phyloP scores from a whole-genome alignment of 2,888 invertebrate genomes.

The Drosophila antonietae region DNA sequence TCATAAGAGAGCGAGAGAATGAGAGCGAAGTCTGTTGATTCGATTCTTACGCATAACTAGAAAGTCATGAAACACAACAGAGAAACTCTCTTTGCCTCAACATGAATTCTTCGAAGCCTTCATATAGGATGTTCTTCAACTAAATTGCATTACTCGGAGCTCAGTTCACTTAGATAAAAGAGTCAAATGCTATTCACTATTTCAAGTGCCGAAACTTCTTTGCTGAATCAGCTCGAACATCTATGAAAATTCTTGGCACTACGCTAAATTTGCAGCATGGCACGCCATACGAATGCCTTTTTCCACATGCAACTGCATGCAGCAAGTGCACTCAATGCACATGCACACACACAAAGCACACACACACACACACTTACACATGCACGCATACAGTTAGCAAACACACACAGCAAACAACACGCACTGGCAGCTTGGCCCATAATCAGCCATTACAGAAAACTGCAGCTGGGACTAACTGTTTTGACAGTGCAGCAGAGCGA shows the following conservation, averaged over 20 bases:
- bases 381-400: slow-evolving; percentile 10
- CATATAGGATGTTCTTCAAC: background rate
- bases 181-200: background rate
- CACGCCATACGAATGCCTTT: slow-evolving; percentile 7
- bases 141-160: background rate
- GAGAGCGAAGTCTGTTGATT: background rate
- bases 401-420: slow-evolving; percentile 18
- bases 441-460: slow-evolving; percentile 59
- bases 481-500: slow-evolving; percentile 44
- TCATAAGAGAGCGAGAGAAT: no score
- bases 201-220: background rate
- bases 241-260: slow-evolving; percentile 24
- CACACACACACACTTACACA: slow-evolving; percentile 3
- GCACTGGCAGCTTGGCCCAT: slow-evolving; percentile 49
- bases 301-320: slow-evolving; percentile 10
- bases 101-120: background rate
- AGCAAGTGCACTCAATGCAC: slow-evolving; percentile 21
- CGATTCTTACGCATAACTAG: background rate
- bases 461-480: slow-evolving; percentile 55
- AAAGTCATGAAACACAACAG: background rate
- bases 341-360: background rate
- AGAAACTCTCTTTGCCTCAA: background rate
- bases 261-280: slow-evolving; percentile 15
- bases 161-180: background rate
- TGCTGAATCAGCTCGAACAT: slow-evolving; percentile 17